Evolutionary conservation across 2,888 invertebrate genomes (phyloP).

Genomic region (Heliconius charithonia): DNA sequence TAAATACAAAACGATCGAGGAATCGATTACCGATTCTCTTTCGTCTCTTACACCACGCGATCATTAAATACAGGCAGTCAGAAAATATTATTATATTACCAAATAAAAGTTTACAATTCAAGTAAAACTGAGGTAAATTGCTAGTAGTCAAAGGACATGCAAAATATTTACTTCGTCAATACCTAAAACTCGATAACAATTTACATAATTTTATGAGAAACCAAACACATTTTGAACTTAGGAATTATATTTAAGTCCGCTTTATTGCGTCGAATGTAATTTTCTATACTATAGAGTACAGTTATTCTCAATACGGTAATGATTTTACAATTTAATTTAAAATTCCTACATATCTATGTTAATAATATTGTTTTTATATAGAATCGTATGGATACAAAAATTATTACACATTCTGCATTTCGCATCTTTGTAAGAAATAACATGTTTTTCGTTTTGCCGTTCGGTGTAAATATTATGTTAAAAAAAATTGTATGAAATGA

Average conservation of each 20-base stretch:
- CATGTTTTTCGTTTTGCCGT: background rate
- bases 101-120: background rate
- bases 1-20: too few relatives aligned
- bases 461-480: background rate
- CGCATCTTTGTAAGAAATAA: constrained; percentile 1
- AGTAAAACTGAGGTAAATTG: background rate
- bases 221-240: constrained; percentile 36
- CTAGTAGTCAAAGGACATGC: background rate
- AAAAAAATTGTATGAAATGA: background rate
- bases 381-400: constrained; percentile 8
- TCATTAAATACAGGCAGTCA: background rate
- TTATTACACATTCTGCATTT: background rate
- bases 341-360: constrained; percentile 21
- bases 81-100: background rate
- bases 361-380: constrained; percentile 11
- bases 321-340: constrained; percentile 31
- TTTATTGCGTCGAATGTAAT: constrained; percentile 30
- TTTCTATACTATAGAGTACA: constrained; percentile 30
- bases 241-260: constrained; percentile 27
- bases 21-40: too few relatives aligned
- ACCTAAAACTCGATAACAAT: constrained; percentile 16
- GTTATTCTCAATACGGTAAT: constrained; percentile 28
- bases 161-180: constrained; percentile 8
- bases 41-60: too few relatives aligned
- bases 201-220: constrained; percentile 37